Evolutionary conservation across 1,140 invertebrate species (phyloP), one percentile per base, ranked within the genome.

Genomic region (Pectinophora gossypiella): DNA sequence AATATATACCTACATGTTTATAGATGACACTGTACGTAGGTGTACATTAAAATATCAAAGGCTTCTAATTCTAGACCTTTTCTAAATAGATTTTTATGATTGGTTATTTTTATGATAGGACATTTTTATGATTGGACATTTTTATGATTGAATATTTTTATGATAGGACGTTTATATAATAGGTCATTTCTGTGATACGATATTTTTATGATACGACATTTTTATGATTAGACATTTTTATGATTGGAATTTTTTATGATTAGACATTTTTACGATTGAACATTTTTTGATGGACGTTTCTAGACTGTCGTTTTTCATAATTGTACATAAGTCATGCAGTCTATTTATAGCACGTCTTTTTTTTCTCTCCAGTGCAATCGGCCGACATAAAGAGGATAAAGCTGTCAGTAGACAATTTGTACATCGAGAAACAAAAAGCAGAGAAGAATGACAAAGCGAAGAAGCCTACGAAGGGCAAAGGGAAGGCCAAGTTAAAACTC

Each of bases 341-440:
- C n/a, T n/a, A n/a, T n/a, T n/a, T n/a, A n/a, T n/a, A n/a, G n/a
- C n/a, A n/a, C n/a, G n/a, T 55, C 51, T 59, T 54, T 44, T 40
- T 52, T 7, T 54, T 46, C 19, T 54, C 79, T 89, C 23, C 76
- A 94, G 94, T 96, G 82, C 81, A 90, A 51, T 91, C 93, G 10
- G 79, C 86, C 54, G 91, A 94, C 66, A 91, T 96, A 60, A 96
- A 94, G 66, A 96, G 95, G 89, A 90, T 96, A 64, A 95, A 95
- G 85, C 91, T 91, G 61, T 91, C 90, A 49, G 84, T 96, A 59
- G 95, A 95, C 80, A 94, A 92, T 79, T 84, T 96, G 56, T 91
- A 93, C 62, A 91, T 93, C 59, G 95, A 96, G 77, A 96, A 96
- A 81, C 88, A 92, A 52, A 96, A 96, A 87, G 83, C 94, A 19